Base-by-base conservation (phyloP, 2,113 vertebrate genomes). In the Aix galericulata region DNA sequence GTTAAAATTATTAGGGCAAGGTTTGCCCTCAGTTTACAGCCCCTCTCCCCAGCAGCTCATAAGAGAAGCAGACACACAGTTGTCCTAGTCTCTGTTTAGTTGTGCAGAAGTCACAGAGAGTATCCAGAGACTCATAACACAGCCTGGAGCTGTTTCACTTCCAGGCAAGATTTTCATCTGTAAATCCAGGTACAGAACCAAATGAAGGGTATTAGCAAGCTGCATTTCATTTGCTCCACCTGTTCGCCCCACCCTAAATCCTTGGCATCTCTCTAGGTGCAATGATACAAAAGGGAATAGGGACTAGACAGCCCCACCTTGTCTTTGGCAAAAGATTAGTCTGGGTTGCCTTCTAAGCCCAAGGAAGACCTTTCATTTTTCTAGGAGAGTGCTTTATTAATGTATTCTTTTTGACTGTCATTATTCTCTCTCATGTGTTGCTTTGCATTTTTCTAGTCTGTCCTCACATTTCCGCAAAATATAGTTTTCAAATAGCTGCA, bases 1-100 rank as follows among this genome's bases (percentile, higher is more conserved):
- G 66, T 92, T 92, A 95, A 95, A 95, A 90, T 95, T 92, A 92
- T 88, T 83, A 93, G 88, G 93, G 73, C 66, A 78, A 78, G 66
- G 40, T 92, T 86, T 86, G 88, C 69, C 92, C 82, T 91, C 69
- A 50, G 67, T 95, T 97, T 95, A 96, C 80, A 76, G 60, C 73
- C 86, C 73, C 62, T 78, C 66, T 93, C 58, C 62, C 73, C 53
- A 86, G 62, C 50, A 97, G 73, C 56, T 95, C 29, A 0, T 67
- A 66, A 56, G 76, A 83, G 82, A 77, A 86, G 56, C 71, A 66
- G 55, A 50, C 58, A 29, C 2, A 6, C 29, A 20, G 66, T 72
- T 86, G 76, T 69, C 73, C 69, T 90, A 64, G 26, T 23, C 26
- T 81, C 60, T 34, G 69, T 78, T 59, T 22, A 82, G 38, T 29